Conservation (phyloP, 1,140 invertebrate genomes). For the Dufourea novaeangliae region DNA sequence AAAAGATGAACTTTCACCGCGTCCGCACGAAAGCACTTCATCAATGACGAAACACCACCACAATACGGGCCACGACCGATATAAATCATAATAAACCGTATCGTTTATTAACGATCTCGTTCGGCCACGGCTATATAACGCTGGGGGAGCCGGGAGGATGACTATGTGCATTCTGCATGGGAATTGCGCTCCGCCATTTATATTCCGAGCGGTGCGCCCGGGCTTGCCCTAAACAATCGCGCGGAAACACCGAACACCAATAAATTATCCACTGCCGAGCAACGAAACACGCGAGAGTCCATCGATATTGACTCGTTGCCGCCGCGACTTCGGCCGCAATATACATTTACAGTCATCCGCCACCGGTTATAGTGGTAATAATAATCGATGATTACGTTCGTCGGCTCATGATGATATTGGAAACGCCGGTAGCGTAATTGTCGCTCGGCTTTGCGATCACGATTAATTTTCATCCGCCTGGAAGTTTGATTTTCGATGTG, state of each 20-base stretch:
- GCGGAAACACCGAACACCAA: constrained; percentile 53
- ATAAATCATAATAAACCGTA: constrained; percentile 62
- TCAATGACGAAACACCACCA: not conserved
- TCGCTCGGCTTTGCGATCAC: not conserved
- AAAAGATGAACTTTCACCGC: not conserved
- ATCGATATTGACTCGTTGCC: constrained; percentile 26
- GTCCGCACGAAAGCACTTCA: not conserved
- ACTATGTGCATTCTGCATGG: constrained; percentile 44
- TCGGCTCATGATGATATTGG: not conserved
- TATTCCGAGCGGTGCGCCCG: constrained; percentile 42
- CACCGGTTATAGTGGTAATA: constrained; percentile 11
- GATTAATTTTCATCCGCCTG: not conserved
- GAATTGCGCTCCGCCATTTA: constrained; percentile 54
- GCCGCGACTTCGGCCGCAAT: not conserved
- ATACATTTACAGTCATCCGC: constrained; percentile 10
- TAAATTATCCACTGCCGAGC: constrained; percentile 59
- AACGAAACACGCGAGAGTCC: constrained; percentile 33
- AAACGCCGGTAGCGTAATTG: not conserved
- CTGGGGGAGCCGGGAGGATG: not conserved
- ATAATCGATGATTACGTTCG: constrained; percentile 25
- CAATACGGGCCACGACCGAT: not conserved
- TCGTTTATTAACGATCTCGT: constrained; percentile 65
- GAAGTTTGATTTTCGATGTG: no score
- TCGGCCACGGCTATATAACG: constrained; percentile 35
- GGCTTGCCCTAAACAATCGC: constrained; percentile 54